Evolutionary conservation across 2,113 vertebrate species (phyloP).

Genomic region (Illadopsis cleaveri): DNA sequence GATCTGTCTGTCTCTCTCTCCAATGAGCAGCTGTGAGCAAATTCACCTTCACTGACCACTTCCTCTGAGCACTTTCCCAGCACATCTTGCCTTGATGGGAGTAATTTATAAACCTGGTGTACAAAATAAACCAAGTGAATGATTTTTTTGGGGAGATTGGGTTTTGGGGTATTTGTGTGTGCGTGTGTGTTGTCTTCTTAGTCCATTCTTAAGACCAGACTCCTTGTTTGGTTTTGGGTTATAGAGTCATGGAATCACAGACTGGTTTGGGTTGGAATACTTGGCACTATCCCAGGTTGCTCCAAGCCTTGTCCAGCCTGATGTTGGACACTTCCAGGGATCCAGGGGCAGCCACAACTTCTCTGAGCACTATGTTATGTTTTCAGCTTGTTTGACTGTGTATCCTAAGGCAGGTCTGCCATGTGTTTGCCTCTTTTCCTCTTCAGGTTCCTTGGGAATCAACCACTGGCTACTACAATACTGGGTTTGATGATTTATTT

Average conservation of each 20-base stretch:
- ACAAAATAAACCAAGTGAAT: conserved; percentile 28
- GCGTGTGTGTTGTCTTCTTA: not conserved
- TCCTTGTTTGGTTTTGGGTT: not conserved
- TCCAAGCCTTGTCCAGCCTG: not conserved
- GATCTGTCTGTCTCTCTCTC: not conserved
- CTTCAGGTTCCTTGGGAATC: not conserved
- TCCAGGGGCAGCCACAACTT: not conserved
- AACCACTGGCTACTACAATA: not conserved
- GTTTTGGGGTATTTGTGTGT: not conserved
- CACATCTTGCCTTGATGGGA: not conserved
- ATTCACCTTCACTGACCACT: not conserved
- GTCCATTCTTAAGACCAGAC: not conserved
- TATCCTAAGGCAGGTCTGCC: not conserved
- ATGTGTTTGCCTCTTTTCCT: rapidly evolving
- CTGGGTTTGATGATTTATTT: not conserved
- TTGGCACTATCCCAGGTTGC: not conserved
- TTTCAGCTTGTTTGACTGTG: not conserved
- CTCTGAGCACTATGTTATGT: rapidly evolving
- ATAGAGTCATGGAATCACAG: not conserved
- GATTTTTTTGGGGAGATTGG: not conserved
- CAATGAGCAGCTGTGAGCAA: not conserved
- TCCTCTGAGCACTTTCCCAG: not conserved
- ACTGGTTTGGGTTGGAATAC: not conserved
- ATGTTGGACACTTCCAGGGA: not conserved
- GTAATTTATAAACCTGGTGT: not conserved